These are phyloP conservation scores for Melikaiella ostensackeni DNA, from an alignment of 2,888 invertebrate genomes.

Conservation along the genomic window DNA sequence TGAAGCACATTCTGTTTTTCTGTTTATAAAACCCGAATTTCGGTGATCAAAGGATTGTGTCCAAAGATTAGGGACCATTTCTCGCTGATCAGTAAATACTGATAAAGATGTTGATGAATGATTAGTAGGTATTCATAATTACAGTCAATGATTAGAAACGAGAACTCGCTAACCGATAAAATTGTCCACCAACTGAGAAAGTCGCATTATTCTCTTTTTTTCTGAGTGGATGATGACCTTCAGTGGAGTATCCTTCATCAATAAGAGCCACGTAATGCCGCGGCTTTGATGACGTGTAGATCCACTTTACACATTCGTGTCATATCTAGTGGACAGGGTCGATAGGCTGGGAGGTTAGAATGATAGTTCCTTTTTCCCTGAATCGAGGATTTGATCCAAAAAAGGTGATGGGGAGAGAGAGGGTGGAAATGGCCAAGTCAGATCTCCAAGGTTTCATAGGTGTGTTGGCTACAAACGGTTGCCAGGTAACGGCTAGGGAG, in stretches of 20 bases:
- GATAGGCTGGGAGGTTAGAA: slow-evolving; percentile 61
- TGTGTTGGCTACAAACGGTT: slow-evolving; percentile 76
- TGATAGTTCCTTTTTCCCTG: slow-evolving; percentile 64
- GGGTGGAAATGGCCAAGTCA: slow-evolving; percentile 67
- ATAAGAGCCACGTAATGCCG: slow-evolving; percentile 28
- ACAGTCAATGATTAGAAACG: too few relatives aligned
- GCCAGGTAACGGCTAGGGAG: slow-evolving; percentile 73
- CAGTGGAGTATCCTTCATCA: slow-evolving; percentile 27
- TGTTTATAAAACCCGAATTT: too few relatives aligned
- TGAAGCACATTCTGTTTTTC: too few relatives aligned
- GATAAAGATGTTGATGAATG: too few relatives aligned
- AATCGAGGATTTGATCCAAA: slow-evolving; percentile 64
- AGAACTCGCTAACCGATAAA: not conserved
- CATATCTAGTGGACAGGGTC: slow-evolving; percentile 14
- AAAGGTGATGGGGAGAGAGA: slow-evolving; percentile 47
- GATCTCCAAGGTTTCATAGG: slow-evolving; percentile 77
- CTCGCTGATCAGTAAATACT: too few relatives aligned
- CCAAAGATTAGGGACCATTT: too few relatives aligned
- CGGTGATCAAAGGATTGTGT: too few relatives aligned
- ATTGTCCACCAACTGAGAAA: not conserved
- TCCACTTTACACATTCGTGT: slow-evolving; percentile 27
- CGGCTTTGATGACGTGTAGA: slow-evolving; percentile 23
- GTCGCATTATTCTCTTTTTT: not conserved
- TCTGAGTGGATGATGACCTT: slow-evolving; percentile 19
- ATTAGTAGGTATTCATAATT: too few relatives aligned